Evolutionary conservation across 2,888 invertebrate species (phyloP), one percentile per base, ranked within the genome.

Genomic region (Dasypolia templi): DNA sequence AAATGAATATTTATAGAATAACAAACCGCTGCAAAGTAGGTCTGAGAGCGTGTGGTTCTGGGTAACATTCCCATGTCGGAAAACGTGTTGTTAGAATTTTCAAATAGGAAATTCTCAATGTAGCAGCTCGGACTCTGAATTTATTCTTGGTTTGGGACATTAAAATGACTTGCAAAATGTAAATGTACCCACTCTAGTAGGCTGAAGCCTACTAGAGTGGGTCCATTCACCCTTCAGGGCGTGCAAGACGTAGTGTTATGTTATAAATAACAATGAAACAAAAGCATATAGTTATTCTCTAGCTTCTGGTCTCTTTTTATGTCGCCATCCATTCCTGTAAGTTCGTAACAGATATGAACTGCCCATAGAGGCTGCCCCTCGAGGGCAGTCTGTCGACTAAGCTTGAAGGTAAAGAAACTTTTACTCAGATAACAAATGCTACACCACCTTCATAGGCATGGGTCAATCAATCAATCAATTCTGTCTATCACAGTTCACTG

Each of bases 301-400:
- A 44, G 2, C 0, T 39, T 74, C 69, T 46, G 44, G 14, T 17
- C n/a, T 55, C 44, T 19, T n/a, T 44, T 46, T 55, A 46, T 26
- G 32, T 55, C 29, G 1, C 44, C 12, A 77, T 77, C 39, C 39
- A 39, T 55, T 69, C 39, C 22, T 12, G n/a, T 11, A 67, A 77
- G 35, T 77, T 67, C 0, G 7, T 9, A 64, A 29, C 22, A 46
- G 68, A 67, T 53, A n/a, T 17, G 12, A 42, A 46, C 22, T 6
- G 12, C 11, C 7, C 11, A n/a, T 19, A 39, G n/a, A 35, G 29
- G 7, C 17, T 44, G 22, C 0, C 1, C 39, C n/a, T 35, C 29
- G 46, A 55, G 68, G 44, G 5, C 32, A n/a, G 29, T 74, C 19
- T 22, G 14, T 44, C 32, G 32, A 71, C 19, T 53, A 42, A 29